Evolutionary conservation across 2,888 invertebrate genomes (phyloP), one percentile per base, ranked within the genome.

Genomic region (Pseudoips prasinana): DNA sequence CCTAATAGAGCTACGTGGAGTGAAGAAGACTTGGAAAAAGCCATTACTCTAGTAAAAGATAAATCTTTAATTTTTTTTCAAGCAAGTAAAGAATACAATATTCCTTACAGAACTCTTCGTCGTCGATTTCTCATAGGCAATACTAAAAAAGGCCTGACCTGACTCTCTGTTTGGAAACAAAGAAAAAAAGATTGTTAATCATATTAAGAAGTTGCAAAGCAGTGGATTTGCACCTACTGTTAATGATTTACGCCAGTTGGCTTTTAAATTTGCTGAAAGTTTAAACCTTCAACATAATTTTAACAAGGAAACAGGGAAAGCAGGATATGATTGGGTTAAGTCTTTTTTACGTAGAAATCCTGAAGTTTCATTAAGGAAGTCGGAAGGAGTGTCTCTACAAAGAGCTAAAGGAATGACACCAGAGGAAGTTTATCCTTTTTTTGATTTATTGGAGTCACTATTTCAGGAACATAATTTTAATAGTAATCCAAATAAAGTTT

Each of bases 251-350:
- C 18, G 18, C 10, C 26, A 27, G 26, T 27, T 32, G n/a, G 26
- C 26, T 20, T 11, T 32, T 32, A 5, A 32, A 14, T 32, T 32
- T 25, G 26, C 26, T 14, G 26, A 26, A n/a, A 31, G 25, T n/a
- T 19, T 31, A 11, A 25, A 19, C 8, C 9, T 31, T 24, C 4
- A 31, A 25, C 19, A 31, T 25, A 18, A 14, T 25, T 25, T 25
- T 19, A 24, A 31, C 25, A 18, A 31, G 10, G 31, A 31, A 18
- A 25, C 24, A 6, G 7, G 31, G 7, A 31, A 18, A 25, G 31
- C 31, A 24, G 31, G 25, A 24, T 24, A 14, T 18, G 18, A 19
- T 25, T 31, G 31, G 31, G 24, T 31, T 10, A 14, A 23, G 10
- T 31, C 25, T 20, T 32, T 31, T 32, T 26, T 10, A n/a, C 11